Evolutionary conservation across 2,113 vertebrate genomes (phyloP), one percentile per base, ranked within the genome.

Genomic region (Apistogramma diplotaenia): DNA sequence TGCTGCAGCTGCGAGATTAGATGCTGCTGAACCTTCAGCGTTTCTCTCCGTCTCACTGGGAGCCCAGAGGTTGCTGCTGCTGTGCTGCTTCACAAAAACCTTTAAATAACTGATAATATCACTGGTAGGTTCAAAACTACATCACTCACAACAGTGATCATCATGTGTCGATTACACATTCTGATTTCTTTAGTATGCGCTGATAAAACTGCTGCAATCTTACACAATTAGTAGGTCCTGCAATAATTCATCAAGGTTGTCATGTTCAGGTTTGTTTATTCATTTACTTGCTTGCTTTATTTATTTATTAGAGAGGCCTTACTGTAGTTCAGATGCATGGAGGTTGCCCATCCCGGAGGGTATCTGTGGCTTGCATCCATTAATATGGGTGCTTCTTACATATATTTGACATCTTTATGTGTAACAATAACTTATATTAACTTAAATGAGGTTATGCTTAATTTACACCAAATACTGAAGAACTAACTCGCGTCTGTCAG

Each of bases 91-190:
- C 60, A 59, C 11, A 81, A 6, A 76, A 74, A 37, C 33, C 37
- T 81, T 78, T 72, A 46, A 82, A 82, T 76, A 79, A 76, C 62
- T 49, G 54, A 77, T 85, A 46, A 55, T 15, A 59, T 76, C 23
- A 51, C 3, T 61, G 33, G 15, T n/a, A 23, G 33, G 58, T 37
- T 51, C 16, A 49, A 70, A 70, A 59, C 4, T 16, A 51, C 7
- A 58, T 11, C 10, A 70, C 43, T 70, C 15, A 76, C 23, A 65
- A 29, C 21, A 72, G 29, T 27, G 55, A 62, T 67, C 61, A 58
- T 27, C 31, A 35, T 37, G n/a, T 23, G 29, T 0, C 23, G 11
- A 62, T 51, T 55, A 35, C 2, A 61, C 2, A 21, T 12, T 46
- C 13, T 12, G n/a, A 51, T 43, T 73, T 40, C n/a, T 60, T 33